Evolutionary conservation across 2,113 vertebrate species (phyloP).

Genomic region (Myotis lucifugus): DNA sequence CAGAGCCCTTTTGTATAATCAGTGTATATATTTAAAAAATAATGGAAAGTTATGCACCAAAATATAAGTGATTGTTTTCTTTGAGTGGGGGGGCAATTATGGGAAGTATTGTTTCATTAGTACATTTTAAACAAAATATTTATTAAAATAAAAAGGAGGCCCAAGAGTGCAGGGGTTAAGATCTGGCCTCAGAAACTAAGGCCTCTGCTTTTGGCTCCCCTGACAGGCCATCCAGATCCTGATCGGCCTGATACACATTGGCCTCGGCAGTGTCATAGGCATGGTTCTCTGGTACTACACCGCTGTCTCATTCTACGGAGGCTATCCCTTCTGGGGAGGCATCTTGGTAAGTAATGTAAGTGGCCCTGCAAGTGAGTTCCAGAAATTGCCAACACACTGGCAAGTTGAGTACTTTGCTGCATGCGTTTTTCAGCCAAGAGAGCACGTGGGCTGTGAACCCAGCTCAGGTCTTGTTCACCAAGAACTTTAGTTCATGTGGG

Average conservation of each 20-base stretch:
- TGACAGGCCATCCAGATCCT: slow-evolving; percentile 66
- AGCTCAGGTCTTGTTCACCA: not conserved
- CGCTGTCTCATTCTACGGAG: not conserved
- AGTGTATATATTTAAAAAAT: not conserved
- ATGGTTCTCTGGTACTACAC: accelerated
- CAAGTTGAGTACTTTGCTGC: not conserved
- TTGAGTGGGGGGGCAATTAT: not conserved
- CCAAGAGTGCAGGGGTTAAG: not conserved
- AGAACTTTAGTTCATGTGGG: not conserved
- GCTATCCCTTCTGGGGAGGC: slow-evolving; percentile 69
- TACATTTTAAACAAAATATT: not conserved
- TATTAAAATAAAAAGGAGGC: not conserved
- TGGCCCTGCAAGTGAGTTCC: not conserved
- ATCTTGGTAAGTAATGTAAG: slow-evolving; percentile 41
- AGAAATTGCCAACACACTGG: not conserved
- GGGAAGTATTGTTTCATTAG: not conserved
- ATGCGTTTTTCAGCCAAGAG: not conserved
- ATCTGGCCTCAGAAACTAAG: not conserved
- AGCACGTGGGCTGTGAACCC: not conserved
- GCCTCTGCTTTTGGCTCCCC: not conserved
- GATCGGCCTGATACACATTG: slow-evolving; percentile 3
- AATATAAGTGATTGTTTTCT: not conserved
- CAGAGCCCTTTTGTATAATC: not conserved
- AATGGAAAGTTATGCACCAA: not conserved
- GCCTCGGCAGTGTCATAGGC: not conserved